Base-by-base conservation (phyloP, 2,797 vertebrate species). In the Phataginus tetradactyla region DNA sequence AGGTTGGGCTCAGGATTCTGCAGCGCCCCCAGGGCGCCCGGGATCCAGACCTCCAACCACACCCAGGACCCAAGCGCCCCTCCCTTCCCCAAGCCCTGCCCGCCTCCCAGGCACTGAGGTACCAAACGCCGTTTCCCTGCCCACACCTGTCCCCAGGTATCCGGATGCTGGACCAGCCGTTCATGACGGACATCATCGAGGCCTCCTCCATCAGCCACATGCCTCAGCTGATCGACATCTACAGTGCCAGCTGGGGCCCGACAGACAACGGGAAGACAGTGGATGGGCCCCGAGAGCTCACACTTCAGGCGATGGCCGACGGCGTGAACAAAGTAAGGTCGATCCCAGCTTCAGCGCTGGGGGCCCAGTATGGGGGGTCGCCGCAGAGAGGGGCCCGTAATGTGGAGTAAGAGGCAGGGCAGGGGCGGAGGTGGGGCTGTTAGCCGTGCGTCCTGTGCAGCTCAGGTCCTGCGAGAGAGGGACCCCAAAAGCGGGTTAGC, bases 121-220 rank as follows among this genome's bases (percentile, higher is more conserved):
- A 90, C 39, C 87, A 63, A 78, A 69, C 17, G 0, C 1, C 84
- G 5, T 80, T 90, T 94, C 49, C 75, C 14, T 95, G 39, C 87
- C 94, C 78, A 5, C 64, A 64, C 9, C 4, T 96, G 86, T 97
- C 89, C 37, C 0, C 98, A 99, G 99, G 99, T 88, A 99, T 99
- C 98, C 99, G 99, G 71, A 99, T 99, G 99, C 96, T 99, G 29
- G 99, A 99, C 98, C 99, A 99, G 98, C 99, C 99, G 0, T 99
- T 99, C 79, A 99, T 99, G 99, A 99, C 99, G 0, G 99, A 99
- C 97, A 99, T 99, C 91, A 99, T 99, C 2, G 99, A 99, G 98
- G 99, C 99, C 29, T 99, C 99, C 5, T 99, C 99, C 84, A 99
- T 99, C 98, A 99, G 99, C 96, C 99, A 99, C 96, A 99, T 99